These are phyloP conservation scores for Triplophysa siluroides DNA, from an alignment of 2,113 vertebrate species.

Conservation along the genomic window DNA sequence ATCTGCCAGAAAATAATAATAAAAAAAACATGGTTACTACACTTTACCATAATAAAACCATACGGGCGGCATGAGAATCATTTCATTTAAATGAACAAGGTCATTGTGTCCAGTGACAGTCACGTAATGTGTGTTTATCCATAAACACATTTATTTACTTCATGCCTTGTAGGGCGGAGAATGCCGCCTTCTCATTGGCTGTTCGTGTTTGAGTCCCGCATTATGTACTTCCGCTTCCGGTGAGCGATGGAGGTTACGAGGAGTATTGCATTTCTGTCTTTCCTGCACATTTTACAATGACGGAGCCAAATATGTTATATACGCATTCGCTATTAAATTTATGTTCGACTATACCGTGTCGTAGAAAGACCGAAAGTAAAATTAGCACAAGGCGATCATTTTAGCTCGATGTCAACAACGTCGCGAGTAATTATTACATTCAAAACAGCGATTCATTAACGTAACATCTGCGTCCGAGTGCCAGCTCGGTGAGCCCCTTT, in stretches of 20 bases:
- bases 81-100: too few relatives aligned
- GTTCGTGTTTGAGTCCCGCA: not conserved
- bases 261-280: constrained; percentile 42
- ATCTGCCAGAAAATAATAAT: too few relatives aligned
- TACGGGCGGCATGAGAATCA: too few relatives aligned
- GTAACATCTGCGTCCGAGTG: not conserved
- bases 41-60: too few relatives aligned
- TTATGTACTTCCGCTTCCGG: constrained; percentile 56
- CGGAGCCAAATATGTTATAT: not conserved
- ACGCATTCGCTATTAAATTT: not conserved
- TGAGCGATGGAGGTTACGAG: constrained; percentile 49
- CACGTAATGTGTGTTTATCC: too few relatives aligned
- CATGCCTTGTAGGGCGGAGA: constrained; percentile 11
- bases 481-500: not conserved
- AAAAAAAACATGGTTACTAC: too few relatives aligned
- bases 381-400: constrained; percentile 1
- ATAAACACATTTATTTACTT: too few relatives aligned
- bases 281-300: constrained; percentile 18
- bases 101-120: too few relatives aligned
- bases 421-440: not conserved
- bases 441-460: not conserved
- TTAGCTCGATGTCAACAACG: constrained; percentile 34
- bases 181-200: constrained; percentile 11
- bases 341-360: constrained; percentile 1
- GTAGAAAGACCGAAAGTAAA: not conserved